These are phyloP conservation scores for Parasteatoda lunata DNA, from an alignment of 2,888 invertebrate species.

Conservation along the genomic window DNA sequence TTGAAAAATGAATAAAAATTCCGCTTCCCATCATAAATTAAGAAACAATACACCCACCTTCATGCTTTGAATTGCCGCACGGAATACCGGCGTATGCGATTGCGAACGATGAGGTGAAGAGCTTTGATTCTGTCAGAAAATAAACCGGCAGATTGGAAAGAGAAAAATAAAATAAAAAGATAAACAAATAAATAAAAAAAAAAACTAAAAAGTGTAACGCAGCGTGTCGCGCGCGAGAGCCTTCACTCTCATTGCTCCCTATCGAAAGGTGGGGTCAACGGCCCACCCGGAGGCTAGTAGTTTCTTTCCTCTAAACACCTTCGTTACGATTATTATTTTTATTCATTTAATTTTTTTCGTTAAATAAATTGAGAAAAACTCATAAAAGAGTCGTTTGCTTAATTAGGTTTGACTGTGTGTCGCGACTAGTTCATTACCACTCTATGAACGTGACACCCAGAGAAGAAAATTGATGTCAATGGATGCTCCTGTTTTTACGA, in stretches of 20 bases:
- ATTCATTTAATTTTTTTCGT: neutral
- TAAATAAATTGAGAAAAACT: no score
- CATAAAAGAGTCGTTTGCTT: no score
- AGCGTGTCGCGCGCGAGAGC: slow-evolving; percentile 20
- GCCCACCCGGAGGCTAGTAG: slow-evolving; percentile 27
- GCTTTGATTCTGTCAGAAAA: slow-evolving; percentile 8
- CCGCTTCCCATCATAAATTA: no score
- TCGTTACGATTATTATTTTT: neutral
- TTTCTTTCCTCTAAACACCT: neutral
- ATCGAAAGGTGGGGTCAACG: slow-evolving; percentile 49
- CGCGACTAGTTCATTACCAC: no score
- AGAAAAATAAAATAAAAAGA: slow-evolving; percentile 6
- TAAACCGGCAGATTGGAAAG: slow-evolving; percentile 2
- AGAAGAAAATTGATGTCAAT: no score
- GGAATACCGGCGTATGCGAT: neutral
- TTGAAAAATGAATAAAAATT: no score
- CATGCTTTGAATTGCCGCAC: slow-evolving; percentile 35
- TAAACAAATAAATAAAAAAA: slow-evolving; percentile 6
- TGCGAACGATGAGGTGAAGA: slow-evolving; percentile 6
- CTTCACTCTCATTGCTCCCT: slow-evolving; percentile 17
- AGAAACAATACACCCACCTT: slow-evolving; percentile 7
- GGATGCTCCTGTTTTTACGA: no score
- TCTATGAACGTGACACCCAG: no score
- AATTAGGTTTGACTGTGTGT: no score
- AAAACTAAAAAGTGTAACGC: slow-evolving; percentile 28